Evolutionary conservation across 2,888 invertebrate genomes (phyloP).

Genomic region (Stegana nigrithorax): DNA sequence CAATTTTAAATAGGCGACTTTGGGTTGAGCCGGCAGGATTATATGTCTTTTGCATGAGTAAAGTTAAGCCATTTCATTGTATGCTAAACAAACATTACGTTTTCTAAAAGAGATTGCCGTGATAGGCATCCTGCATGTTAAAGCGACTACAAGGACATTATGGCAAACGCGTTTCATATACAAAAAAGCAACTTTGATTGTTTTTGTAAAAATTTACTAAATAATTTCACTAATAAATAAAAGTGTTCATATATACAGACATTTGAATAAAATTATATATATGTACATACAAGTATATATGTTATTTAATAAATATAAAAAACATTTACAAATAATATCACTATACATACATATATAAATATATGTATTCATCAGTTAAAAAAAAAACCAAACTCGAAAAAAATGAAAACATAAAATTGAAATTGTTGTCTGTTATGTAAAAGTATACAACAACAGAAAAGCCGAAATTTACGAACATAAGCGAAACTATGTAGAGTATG

Average conservation of each 20-base stretch:
- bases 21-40: no score
- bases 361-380: not conserved
- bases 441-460: not conserved
- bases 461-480: not conserved
- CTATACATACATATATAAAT: not conserved
- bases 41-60: no score
- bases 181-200: not conserved
- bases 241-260: not conserved
- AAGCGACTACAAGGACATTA: no score
- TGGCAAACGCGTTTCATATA: no score
- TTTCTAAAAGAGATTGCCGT: no score
- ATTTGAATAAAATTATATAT: not conserved
- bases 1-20: no score
- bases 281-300: not conserved
- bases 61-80: no score
- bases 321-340: not conserved
- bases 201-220: conserved; percentile 1
- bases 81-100: no score
- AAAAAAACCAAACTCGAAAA: not conserved
- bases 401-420: not conserved
- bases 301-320: not conserved
- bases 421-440: not conserved
- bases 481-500: not conserved
- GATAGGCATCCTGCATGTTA: no score
- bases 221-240: conserved; percentile 1